Percentiles rank a stretch among this genome's conserved stretches.
Conservation (phyloP, 2,113 vertebrate genomes). For the Dipodomys spectabilis region DNA sequence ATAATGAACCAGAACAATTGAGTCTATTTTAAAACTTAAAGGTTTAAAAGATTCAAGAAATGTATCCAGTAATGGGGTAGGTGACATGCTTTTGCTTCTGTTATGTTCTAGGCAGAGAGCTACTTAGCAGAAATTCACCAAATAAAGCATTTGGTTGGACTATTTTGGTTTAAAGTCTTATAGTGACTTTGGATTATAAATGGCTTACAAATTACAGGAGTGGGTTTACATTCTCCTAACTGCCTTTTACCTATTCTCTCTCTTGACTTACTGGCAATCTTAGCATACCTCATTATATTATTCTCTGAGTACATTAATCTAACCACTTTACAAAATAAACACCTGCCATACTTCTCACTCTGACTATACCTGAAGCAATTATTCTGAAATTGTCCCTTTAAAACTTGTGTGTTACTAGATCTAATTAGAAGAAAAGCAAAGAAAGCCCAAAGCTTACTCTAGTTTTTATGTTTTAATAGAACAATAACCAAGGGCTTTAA, state of each 20-base stretch:
- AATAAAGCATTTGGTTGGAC: neutral
- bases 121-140: slow-evolving; percentile 31
- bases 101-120: slow-evolving; percentile 17
- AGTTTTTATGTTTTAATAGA: slow-evolving; percentile 11
- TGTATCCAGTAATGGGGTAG: neutral
- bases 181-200: slow-evolving; percentile 29
- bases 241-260: slow-evolving; percentile 12
- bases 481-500: neutral
- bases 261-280: slow-evolving; percentile 47
- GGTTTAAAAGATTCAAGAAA: neutral
- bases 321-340: slow-evolving; percentile 64
- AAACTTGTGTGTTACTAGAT: neutral
- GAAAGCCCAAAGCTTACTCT: slow-evolving; percentile 18
- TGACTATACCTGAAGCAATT: slow-evolving; percentile 19
- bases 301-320: slow-evolving; percentile 57
- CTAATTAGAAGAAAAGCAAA: slow-evolving; percentile 44
- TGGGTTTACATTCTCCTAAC: neutral
- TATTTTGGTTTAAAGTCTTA: slow-evolving; percentile 24
- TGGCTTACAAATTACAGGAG: slow-evolving; percentile 15
- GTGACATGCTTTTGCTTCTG: neutral
- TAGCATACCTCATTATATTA: slow-evolving; percentile 51
- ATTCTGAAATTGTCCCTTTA: slow-evolving; percentile 49
- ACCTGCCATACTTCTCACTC: slow-evolving; percentile 14
- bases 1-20: neutral
- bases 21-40: neutral